Percentiles rank a stretch among this genome's conserved stretches.
Evolutionary conservation across 2,797 vertebrate genomes (phyloP).

Genomic region (Chrysocyon brachyurus): DNA sequence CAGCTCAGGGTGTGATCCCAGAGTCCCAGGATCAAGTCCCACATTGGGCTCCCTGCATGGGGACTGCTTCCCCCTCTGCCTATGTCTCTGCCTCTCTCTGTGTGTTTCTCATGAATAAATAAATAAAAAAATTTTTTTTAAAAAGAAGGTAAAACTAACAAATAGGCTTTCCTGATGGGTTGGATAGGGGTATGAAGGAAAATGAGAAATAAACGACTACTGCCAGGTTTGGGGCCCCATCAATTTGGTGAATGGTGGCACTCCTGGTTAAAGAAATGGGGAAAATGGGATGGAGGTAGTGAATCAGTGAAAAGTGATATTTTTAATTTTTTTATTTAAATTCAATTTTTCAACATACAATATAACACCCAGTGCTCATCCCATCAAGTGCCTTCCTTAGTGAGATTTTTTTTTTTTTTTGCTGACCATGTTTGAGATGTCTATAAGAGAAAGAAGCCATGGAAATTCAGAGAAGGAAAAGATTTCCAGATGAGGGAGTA

Average conservation of each 20-base stretch:
- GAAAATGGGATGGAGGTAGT: not conserved
- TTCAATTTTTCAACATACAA: no score
- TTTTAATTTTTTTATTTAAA: not conserved
- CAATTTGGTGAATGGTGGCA: not conserved
- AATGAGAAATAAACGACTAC: not conserved
- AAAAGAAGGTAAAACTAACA: not conserved
- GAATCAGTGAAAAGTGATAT: not conserved
- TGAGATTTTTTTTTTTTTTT: not conserved
- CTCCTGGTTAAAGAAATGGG: not conserved
- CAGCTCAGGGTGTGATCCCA: no score
- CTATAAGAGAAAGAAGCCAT: not conserved
- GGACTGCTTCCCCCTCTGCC: no score
- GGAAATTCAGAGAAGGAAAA: not conserved
- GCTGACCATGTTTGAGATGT: not conserved
- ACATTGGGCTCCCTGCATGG: no score
- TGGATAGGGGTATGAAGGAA: not conserved
- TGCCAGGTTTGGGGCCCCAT: not conserved
- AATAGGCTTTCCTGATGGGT: not conserved
- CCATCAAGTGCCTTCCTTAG: no score
- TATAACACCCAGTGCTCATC: no score
- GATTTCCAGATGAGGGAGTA: not conserved
- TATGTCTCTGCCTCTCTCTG: no score
- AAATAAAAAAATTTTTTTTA: no score
- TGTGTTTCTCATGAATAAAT: no score
- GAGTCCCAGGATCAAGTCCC: no score